Evolutionary conservation across 2,113 vertebrate species (phyloP), one percentile per base, ranked within the genome.

Genomic region (Odontesthes bonariensis): DNA sequence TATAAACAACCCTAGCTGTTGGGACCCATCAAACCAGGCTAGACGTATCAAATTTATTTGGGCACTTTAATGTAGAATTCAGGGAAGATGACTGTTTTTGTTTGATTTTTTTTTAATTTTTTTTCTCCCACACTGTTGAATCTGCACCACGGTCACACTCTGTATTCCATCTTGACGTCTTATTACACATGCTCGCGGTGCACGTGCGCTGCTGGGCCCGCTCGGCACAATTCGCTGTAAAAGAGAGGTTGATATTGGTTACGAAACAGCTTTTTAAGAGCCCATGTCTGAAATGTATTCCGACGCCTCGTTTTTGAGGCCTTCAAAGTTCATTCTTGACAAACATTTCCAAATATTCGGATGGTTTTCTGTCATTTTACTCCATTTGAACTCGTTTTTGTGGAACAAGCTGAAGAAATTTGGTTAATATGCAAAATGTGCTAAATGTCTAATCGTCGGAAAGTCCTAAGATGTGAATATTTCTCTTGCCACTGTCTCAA

Each of bases 21-120:
- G n/a, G 69, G 75, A 47, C 22, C 19, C 52, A 82, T 73, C 62
- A 53, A 23, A 79, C 27, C 62, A 62, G 77, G 77, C 46, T 3
- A 57, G 53, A 68, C 6, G 49, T 67, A 71, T 89, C 31, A n/a
- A 7, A 17, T 20, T 40, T 0, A 22, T 70, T 67, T 9, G 89
- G 93, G 88, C 90, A 93, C 93, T 95, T 95, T 93, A 95, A 80
- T 72, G 86, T 91, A 60, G 76, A 86, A 89, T 93, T 94, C 92
- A 93, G 94, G 93, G 91, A 93, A 79, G 70, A 82, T 42, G 1
- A 75, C 69, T 79, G 69, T 87, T 79, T 44, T n/a, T 19, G 49
- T 62, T 85, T 54, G 22, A 0, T 8, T 8, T 19, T 3, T 8
- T 27, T 58, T 54, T 54, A 38, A 3, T 19, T 3, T 10, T 22